These are phyloP conservation scores for Coreius guichenoti DNA, from an alignment of 2,797 vertebrate species.

Conservation along the genomic window DNA sequence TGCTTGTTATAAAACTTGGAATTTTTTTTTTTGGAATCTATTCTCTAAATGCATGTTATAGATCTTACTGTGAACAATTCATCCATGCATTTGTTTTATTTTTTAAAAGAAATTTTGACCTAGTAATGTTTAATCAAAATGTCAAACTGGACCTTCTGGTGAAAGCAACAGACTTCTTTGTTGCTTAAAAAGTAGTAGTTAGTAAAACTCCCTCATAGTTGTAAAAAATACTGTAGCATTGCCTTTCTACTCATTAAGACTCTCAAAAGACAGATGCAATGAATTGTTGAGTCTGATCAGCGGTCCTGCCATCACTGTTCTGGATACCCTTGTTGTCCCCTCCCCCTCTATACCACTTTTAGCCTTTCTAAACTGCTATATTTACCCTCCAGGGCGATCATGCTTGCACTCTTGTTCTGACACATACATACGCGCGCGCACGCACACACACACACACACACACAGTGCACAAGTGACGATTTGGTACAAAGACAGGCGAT, in stretches of 20 bases:
- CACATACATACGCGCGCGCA: conserved; percentile 48
- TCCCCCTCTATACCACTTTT: conserved; percentile 50
- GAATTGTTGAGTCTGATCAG: conserved; percentile 18
- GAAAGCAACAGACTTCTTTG: background rate
- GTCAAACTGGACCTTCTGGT: background rate
- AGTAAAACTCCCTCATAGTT: background rate
- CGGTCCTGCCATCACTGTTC: conserved; percentile 45
- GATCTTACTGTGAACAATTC: background rate
- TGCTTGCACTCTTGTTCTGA: conserved; percentile 53
- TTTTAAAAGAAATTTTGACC: background rate
- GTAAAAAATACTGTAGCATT: conserved; percentile 4
- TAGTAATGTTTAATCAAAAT: background rate
- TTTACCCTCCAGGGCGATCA: conserved; percentile 69
- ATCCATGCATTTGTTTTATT: background rate
- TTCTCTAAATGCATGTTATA: background rate
- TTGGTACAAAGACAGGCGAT: conserved; percentile 53
- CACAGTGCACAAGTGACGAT: conserved; percentile 67
- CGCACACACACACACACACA: conserved; percentile 36
- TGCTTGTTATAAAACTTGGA: background rate
- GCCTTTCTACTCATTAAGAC: background rate
- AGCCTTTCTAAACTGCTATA: conserved; percentile 72
- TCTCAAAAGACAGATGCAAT: conserved; percentile 8
- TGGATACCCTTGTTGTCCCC: conserved; percentile 47
- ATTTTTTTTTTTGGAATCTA: background rate
- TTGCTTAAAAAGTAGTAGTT: background rate